Percentiles rank a stretch among this genome's conserved stretches.
These are phyloP conservation scores for Polymixis lichenea DNA, from an alignment of 2,888 invertebrate species.

Conservation along the genomic window DNA sequence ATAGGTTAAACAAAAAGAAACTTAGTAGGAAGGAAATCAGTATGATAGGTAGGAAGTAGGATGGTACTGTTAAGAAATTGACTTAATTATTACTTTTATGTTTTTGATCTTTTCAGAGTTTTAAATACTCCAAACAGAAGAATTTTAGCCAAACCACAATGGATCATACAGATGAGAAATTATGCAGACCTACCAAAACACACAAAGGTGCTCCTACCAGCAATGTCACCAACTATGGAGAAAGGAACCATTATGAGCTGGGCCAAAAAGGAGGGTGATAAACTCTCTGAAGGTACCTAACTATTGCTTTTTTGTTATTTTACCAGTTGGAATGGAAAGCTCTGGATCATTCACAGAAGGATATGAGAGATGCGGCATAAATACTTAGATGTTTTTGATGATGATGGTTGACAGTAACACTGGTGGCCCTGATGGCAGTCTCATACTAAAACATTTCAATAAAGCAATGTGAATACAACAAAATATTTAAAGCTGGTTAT, in stretches of 20 bases:
- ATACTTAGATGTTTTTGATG: background rate
- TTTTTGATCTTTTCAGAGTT: conserved; percentile 67
- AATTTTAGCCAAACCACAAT: conserved; percentile 76
- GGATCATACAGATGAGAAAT: conserved; percentile 86
- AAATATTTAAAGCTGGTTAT: background rate
- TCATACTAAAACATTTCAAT: background rate
- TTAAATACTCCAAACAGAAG: conserved; percentile 71
- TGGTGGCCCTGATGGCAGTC: background rate
- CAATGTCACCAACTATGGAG: conserved; percentile 99
- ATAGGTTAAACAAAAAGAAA: background rate
- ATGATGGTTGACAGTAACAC: background rate
- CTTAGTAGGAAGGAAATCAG: too few relatives aligned
- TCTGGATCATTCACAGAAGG: background rate
- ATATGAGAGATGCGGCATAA: background rate
- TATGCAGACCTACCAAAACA: conserved; percentile 93
- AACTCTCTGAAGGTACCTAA: conserved; percentile 95
- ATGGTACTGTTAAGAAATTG: background rate
- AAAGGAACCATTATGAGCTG: conserved; percentile 98
- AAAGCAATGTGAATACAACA: background rate
- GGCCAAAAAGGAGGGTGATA: conserved; percentile 98
- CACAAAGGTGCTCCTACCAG: conserved; percentile 95
- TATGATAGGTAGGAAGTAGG: too few relatives aligned
- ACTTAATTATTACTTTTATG: too few relatives aligned
- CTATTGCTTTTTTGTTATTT: conserved; percentile 28
- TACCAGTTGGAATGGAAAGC: background rate